Evolutionary conservation across 2,888 invertebrate genomes (phyloP).

Genomic region (Pycnomerus fuliginosus): DNA sequence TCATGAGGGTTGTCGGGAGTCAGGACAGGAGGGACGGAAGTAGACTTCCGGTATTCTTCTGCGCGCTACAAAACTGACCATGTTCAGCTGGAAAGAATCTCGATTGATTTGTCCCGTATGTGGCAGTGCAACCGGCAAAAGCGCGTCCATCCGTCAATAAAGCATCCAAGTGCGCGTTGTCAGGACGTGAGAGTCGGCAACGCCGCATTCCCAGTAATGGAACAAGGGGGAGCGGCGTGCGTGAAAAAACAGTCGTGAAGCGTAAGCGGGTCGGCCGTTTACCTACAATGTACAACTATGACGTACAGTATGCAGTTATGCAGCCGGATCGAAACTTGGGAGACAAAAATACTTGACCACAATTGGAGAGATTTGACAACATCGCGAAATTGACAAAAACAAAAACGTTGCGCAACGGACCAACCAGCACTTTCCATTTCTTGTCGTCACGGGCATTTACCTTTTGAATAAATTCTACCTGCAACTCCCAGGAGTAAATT

Average conservation of each 20-base stretch:
- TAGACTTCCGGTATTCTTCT: too few species aligned
- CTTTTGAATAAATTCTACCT: too few species aligned
- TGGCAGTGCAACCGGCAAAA: conserved; percentile 23
- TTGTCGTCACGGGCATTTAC: background rate
- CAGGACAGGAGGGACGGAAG: too few species aligned
- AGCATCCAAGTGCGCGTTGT: conserved; percentile 26
- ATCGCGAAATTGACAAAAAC: conserved; percentile 7
- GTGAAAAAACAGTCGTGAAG: conserved; percentile 16
- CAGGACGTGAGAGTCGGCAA: conserved; percentile 25
- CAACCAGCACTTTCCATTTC: conserved; percentile 18
- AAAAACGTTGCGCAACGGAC: conserved; percentile 16
- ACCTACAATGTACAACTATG: conserved; percentile 5
- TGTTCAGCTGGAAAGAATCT: conserved; percentile 19
- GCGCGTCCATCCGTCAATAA: conserved; percentile 30
- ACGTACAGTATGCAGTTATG: conserved; percentile 9
- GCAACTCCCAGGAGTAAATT: conserved; percentile 18
- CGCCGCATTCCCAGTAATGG: conserved; percentile 17
- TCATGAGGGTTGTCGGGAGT: too few species aligned
- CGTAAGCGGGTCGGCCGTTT: conserved; percentile 24
- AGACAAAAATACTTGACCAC: conserved; percentile 13
- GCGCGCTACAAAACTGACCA: conserved; percentile 10
- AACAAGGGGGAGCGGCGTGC: conserved; percentile 19
- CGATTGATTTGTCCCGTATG: conserved; percentile 23
- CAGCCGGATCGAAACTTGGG: conserved; percentile 11
- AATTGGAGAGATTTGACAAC: conserved; percentile 8